Percentiles rank a stretch among this genome's conserved stretches.
Evolutionary conservation across 2,797 vertebrate genomes (phyloP).

Genomic region (Okamejei kenojei): DNA sequence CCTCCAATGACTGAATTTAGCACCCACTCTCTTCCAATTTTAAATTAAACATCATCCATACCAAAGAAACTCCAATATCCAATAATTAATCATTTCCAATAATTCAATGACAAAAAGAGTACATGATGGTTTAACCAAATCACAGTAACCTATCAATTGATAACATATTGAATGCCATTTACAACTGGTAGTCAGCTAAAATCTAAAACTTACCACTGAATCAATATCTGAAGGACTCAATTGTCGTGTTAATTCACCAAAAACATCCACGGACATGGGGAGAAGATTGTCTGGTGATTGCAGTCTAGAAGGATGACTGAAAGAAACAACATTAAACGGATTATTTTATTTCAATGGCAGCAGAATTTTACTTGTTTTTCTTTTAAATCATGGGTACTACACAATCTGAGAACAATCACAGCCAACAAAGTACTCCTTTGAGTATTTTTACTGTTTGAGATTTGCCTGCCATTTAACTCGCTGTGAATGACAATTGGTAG

Average conservation of each 20-base stretch:
- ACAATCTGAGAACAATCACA: neutral
- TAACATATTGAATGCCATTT: neutral
- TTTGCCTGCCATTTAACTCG: too few species aligned
- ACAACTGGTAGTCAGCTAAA: neutral
- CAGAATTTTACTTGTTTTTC: too few species aligned
- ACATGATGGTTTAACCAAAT: too few species aligned
- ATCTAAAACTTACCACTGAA: conserved; percentile 63
- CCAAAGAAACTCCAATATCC: too few species aligned
- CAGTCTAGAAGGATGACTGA: conserved; percentile 65
- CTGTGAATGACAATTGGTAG: too few species aligned
- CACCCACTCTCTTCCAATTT: too few species aligned
- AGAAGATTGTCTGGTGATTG: conserved; percentile 66
- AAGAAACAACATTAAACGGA: neutral
- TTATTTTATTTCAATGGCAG: neutral
- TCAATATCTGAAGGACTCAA: conserved; percentile 67
- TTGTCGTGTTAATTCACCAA: conserved; percentile 61
- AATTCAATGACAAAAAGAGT: too few species aligned
- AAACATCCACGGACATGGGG: conserved; percentile 84
- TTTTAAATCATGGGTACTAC: too few species aligned
- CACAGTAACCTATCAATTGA: too few species aligned
- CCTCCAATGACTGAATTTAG: too few species aligned
- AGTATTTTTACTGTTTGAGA: neutral
- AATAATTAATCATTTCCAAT: too few species aligned
- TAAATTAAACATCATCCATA: too few species aligned
- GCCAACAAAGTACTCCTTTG: neutral